These are phyloP conservation scores for Phthorimaea operculella DNA, from an alignment of 1,140 invertebrate genomes.

Conservation along the genomic window DNA sequence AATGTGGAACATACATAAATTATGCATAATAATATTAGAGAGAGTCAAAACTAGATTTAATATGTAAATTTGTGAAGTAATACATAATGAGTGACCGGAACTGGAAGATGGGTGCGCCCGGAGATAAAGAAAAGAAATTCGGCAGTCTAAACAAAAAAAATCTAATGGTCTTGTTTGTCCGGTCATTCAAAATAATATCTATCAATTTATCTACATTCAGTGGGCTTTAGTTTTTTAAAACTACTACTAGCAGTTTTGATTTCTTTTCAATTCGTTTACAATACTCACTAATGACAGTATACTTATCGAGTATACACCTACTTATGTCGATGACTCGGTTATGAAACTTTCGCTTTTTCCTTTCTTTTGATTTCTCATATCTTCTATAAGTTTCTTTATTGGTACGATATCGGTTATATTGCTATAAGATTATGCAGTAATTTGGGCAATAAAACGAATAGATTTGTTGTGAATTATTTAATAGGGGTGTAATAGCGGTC, in stretches of 20 bases:
- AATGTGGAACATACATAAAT: slow-evolving; percentile 43
- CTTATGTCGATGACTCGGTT: neutral
- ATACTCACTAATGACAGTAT: neutral
- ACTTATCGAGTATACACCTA: neutral
- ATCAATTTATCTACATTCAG: neutral
- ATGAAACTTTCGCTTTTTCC: neutral
- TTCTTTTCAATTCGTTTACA: neutral
- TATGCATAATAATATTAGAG: slow-evolving; percentile 33
- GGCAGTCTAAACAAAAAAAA: neutral
- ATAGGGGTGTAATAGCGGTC: too few species aligned
- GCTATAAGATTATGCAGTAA: too few species aligned
- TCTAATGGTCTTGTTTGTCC: neutral
- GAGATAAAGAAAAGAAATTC: neutral
- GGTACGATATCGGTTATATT: too few species aligned
- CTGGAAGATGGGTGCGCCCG: neutral
- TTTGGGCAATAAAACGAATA: too few species aligned
- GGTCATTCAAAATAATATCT: slow-evolving; percentile 1
- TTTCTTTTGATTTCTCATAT: neutral
- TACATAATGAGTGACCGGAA: slow-evolving; percentile 3
- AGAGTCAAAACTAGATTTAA: slow-evolving; percentile 22
- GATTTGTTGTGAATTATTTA: too few species aligned
- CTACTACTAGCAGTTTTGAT: neutral
- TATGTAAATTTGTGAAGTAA: slow-evolving; percentile 4
- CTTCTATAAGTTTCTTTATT: too few species aligned
- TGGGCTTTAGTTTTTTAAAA: neutral